These are phyloP conservation scores for Folsomia candida DNA, from an alignment of 2,888 invertebrate genomes.

Conservation along the genomic window DNA sequence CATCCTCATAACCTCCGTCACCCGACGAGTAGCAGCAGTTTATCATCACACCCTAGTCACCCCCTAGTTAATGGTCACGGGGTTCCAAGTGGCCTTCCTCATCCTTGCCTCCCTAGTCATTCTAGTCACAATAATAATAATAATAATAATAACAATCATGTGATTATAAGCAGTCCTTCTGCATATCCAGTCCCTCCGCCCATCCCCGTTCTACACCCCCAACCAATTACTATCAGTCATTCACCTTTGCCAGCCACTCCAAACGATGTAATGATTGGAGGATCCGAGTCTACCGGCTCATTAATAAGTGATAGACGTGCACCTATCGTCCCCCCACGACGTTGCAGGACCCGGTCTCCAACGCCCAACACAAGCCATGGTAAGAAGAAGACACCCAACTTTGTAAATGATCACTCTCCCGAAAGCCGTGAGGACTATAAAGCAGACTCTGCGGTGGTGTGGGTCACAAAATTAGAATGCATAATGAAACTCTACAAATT, in stretches of 20 bases:
- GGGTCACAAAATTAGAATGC: background rate
- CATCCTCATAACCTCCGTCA: background rate
- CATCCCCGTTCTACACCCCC: conserved; percentile 46
- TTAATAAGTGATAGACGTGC: conserved; percentile 47
- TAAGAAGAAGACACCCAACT: conserved; percentile 26
- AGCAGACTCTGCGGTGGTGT: too few species aligned
- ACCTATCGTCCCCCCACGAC: conserved; percentile 49
- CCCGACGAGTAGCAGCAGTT: background rate
- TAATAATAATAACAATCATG: conserved; percentile 48
- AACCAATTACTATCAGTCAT: conserved; percentile 47
- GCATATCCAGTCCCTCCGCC: conserved; percentile 47
- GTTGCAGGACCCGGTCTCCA: conserved; percentile 48
- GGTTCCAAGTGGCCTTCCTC: background rate
- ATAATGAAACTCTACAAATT: background rate
- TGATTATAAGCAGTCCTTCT: conserved; percentile 46
- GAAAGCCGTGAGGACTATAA: too few species aligned
- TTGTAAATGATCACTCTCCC: too few species aligned
- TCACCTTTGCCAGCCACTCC: conserved; percentile 48
- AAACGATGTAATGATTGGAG: conserved; percentile 47
- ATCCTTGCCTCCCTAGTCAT: conserved; percentile 27
- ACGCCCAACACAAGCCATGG: conserved; percentile 51
- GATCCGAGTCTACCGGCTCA: conserved; percentile 47
- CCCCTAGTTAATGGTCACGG: conserved; percentile 18
- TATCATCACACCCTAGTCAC: conserved; percentile 7
- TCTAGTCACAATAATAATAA: conserved; percentile 33